Evolutionary conservation across 2,113 vertebrate species (phyloP).

Genomic region (Mirounga angustirostris): DNA sequence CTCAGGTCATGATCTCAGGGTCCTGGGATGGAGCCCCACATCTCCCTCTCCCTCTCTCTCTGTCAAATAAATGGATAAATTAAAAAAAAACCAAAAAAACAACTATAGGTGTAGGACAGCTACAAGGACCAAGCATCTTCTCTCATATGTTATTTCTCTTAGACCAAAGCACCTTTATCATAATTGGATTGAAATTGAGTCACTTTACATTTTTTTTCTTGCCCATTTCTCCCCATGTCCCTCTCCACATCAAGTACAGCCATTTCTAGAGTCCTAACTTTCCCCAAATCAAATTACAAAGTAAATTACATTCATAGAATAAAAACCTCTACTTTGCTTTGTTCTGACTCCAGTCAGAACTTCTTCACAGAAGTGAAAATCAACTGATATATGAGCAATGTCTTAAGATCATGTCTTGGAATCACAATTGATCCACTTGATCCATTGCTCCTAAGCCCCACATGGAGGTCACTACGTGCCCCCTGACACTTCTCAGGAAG

Average conservation of each 20-base stretch:
- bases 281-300: constrained; percentile 20
- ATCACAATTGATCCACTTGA: not conserved
- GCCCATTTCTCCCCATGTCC: not conserved
- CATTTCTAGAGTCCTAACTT: constrained; percentile 39
- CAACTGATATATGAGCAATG: not conserved
- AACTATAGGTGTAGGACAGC: not conserved
- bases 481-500: not conserved
- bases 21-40: too few species aligned
- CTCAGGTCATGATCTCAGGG: too few species aligned
- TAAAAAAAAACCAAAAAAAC: not conserved
- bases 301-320: not conserved
- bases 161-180: not conserved
- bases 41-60: too few species aligned
- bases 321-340: not conserved
- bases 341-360: not conserved
- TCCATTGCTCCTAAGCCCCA: not conserved
- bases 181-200: not conserved
- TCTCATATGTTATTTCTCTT: constrained; percentile 48
- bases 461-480: not conserved
- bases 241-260: not conserved
- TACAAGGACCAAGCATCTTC: not conserved
- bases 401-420: not conserved
- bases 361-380: not conserved
- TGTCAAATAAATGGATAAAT: too few species aligned
- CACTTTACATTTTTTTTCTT: not conserved